Evolutionary conservation across 1,140 invertebrate species (phyloP), one percentile per base, ranked within the genome.

Genomic region (Manduca sexta): DNA sequence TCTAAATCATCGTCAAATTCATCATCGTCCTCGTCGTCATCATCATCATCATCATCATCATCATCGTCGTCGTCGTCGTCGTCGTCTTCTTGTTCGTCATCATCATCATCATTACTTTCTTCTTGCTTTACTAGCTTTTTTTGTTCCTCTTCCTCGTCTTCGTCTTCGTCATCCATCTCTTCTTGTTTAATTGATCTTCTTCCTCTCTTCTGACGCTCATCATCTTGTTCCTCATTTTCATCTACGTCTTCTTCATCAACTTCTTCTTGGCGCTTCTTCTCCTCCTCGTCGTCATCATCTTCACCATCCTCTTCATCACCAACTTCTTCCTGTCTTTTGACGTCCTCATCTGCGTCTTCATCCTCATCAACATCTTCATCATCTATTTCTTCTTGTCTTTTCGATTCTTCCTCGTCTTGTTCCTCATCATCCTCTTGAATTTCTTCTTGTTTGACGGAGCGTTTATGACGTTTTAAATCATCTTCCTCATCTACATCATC

Each of bases 261-360:
- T 4, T 4, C 40, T 55, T 48, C 8, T 50, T 33, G n/a, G 39
- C 42, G 31, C 15, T n/a, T 57, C 30, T 21, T 57, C 12, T 7
- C 15, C 31, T 49, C 49, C n/a, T 61, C 49, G n/a, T 50, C 45
- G 10, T 42, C 46, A 2, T 45, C 51, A 33, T 51, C 40, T 1
- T 50, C 60, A 8, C 67, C 49, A 13, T 57, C 53, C 4, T 63
- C 52, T 1, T 62, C 51, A n/a, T 49, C 53, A 2, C 57, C 52
- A 15, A 40, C 48, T 6, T 64, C 55, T 38, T 59, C 45, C 18
- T 54, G 41, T 11, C 49, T 50, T 49, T 52, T 49, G 14, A 18
- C 30, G 6, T 11, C 18, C 8, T 54, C 34, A 17, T 50, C 47
- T 35, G 5, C 43, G n/a, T 34, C 37, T 16, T 43, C 41, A 30